Percentiles rank a stretch among this genome's conserved stretches.
phyloP scores from a whole-genome alignment of 2,113 vertebrate species.

The Xyrauchen texanus region DNA sequence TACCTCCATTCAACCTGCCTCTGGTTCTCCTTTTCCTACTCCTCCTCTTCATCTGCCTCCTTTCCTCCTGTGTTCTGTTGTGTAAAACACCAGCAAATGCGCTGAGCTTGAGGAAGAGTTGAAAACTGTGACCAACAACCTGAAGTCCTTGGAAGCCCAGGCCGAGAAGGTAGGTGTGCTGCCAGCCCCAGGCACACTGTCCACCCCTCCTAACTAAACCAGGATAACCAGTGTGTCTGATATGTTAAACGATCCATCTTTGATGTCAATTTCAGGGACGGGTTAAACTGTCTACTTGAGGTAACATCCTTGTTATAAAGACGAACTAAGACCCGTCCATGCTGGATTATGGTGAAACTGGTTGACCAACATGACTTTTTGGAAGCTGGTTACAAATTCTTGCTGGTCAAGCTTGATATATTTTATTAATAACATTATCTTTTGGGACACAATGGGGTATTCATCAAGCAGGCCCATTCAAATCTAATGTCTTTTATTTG shows the following conservation, averaged over 20 bases:
- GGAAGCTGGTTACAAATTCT: too few relatives aligned
- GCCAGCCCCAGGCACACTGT: constrained; percentile 32
- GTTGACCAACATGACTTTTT: too few relatives aligned
- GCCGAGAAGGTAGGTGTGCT: constrained; percentile 94
- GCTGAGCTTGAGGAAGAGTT: constrained; percentile 99
- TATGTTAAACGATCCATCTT: neutral
- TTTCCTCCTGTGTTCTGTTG: constrained; percentile 68
- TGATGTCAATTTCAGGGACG: neutral
- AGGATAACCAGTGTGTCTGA: neutral
- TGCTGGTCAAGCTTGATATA: too few relatives aligned
- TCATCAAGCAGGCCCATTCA: too few relatives aligned
- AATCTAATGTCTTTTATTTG: too few relatives aligned
- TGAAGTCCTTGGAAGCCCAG: constrained; percentile 99
- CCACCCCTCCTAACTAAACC: neutral
- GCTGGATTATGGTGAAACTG: too few relatives aligned
- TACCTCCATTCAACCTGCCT: constrained; percentile 53
- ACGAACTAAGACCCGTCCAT: neutral
- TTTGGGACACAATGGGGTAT: too few relatives aligned
- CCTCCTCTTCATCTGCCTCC: constrained; percentile 30
- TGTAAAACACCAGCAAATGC: constrained; percentile 97
- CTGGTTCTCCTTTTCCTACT: constrained; percentile 64
- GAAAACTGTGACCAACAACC: constrained; percentile 99
- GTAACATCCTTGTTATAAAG: neutral
- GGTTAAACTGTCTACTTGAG: neutral
- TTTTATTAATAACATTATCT: too few relatives aligned